Conservation (phyloP, 2,113 vertebrate genomes). For the Phylloscopus whistleri region DNA sequence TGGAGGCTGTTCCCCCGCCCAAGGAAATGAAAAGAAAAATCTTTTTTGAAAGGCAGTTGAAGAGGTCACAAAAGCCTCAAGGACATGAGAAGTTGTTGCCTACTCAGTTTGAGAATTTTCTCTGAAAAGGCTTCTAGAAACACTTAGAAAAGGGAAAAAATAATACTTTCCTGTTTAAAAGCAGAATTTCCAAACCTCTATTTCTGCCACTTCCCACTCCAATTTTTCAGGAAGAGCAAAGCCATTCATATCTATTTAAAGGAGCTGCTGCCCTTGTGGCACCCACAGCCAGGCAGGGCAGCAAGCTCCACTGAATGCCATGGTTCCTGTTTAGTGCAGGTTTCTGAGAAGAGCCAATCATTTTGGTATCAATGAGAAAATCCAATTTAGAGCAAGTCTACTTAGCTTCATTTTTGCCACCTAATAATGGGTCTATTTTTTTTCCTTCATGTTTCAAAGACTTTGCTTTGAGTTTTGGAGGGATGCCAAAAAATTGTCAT, state of each 20-base stretch:
- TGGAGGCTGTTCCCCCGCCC: not conserved
- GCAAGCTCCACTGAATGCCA: not conserved
- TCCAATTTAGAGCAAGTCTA: not conserved
- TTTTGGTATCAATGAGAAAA: not conserved
- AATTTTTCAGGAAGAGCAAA: not conserved
- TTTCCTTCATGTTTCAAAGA: not conserved
- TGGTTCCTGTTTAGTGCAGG: not conserved
- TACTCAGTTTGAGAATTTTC: not conserved
- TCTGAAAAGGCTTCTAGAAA: not conserved
- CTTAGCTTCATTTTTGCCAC: not conserved
- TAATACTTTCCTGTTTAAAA: not conserved
- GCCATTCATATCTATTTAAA: not conserved
- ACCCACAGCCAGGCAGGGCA: not conserved
- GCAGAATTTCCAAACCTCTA: not conserved
- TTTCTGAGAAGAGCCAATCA: not conserved
- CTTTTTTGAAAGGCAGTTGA: not conserved
- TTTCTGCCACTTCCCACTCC: not conserved
- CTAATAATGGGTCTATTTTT: not conserved
- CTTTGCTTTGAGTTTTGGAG: not conserved
- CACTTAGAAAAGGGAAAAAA: not conserved
- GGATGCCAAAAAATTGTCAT: not conserved
- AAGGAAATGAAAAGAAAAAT: not conserved
- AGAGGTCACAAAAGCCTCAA: not conserved
- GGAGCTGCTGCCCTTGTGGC: not conserved
- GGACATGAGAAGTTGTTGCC: not conserved